These are phyloP conservation scores for Pelmatolapia mariae DNA, from an alignment of 2,113 vertebrate species.

Conservation along the genomic window DNA sequence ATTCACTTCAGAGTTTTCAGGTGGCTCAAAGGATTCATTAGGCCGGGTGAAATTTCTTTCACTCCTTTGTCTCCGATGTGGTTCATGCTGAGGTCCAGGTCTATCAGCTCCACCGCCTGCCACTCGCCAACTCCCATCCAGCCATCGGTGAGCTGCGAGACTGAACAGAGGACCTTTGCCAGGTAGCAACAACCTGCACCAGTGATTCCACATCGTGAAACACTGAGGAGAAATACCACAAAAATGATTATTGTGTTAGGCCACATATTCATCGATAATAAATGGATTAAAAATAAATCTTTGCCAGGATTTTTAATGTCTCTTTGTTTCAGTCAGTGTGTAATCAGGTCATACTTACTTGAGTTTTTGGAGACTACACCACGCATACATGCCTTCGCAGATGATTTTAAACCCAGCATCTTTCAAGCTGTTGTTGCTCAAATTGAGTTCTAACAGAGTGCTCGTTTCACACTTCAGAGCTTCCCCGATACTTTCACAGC, in stretches of 20 bases:
- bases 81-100: conserved; percentile 58
- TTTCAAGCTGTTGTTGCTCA: conserved; percentile 33
- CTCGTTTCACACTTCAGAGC: neutral
- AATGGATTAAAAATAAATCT: neutral
- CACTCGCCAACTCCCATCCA: neutral
- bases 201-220: conserved; percentile 43
- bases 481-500: neutral
- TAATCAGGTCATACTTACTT: neutral
- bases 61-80: conserved; percentile 11
- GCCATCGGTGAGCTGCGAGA: neutral
- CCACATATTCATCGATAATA: fast-evolving
- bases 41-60: neutral
- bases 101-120: conserved; percentile 14
- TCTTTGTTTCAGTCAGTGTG: neutral
- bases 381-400: neutral
- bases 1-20: conserved; percentile 26
- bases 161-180: neutral
- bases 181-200: neutral
- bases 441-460: conserved; percentile 9
- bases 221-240: neutral
- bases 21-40: conserved; percentile 14
- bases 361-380: conserved; percentile 27
- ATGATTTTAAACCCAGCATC: neutral
- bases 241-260: neutral
- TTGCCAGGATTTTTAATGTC: neutral